These are phyloP conservation scores for Drosophila ficusphila DNA, from an alignment of 1,140 invertebrate genomes.

Conservation along the genomic window DNA sequence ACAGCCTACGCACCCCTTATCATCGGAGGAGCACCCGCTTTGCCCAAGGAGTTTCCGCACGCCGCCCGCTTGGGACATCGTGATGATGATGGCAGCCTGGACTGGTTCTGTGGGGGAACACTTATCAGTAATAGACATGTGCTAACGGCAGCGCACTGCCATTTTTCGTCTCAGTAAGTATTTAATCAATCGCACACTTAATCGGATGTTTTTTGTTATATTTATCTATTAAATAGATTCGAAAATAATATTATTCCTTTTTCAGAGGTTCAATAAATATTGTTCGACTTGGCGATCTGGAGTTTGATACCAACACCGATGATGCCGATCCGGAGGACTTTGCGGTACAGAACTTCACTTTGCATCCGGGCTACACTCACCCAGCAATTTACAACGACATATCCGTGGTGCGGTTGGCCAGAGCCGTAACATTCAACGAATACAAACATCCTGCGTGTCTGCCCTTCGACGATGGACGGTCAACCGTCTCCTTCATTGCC, in stretches of 20 bases:
- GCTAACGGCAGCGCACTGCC: conserved; percentile 84
- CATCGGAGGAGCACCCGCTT: conserved; percentile 53
- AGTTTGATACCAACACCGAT: conserved; percentile 49
- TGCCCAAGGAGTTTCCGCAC: conserved; percentile 80
- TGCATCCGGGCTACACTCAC: conserved; percentile 43
- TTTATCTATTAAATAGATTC: too few species aligned
- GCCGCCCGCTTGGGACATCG: conserved; percentile 78
- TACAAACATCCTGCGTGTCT: conserved; percentile 71
- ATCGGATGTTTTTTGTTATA: background rate
- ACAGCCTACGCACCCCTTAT: conserved; percentile 55
- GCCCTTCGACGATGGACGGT: conserved; percentile 38
- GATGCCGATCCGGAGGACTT: conserved; percentile 66
- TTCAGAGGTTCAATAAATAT: conserved; percentile 43
- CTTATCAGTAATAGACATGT: conserved; percentile 80
- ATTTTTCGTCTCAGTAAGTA: conserved; percentile 42
- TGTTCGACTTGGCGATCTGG: conserved; percentile 62
- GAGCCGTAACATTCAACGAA: conserved; percentile 39
- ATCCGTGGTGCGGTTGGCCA: conserved; percentile 41
- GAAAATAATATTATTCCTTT: background rate
- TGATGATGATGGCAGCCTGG: conserved; percentile 18
- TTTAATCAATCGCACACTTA: background rate
- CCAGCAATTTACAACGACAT: conserved; percentile 60
- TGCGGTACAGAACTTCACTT: conserved; percentile 11
- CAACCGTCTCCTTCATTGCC: conserved; percentile 30
- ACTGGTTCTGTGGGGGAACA: conserved; percentile 83